A percentile compares a stretch with the other conserved stretches of the same genome.
These are phyloP conservation scores for Xestia rhomboidea DNA, from an alignment of 2,888 invertebrate genomes.

Conservation along the genomic window DNA sequence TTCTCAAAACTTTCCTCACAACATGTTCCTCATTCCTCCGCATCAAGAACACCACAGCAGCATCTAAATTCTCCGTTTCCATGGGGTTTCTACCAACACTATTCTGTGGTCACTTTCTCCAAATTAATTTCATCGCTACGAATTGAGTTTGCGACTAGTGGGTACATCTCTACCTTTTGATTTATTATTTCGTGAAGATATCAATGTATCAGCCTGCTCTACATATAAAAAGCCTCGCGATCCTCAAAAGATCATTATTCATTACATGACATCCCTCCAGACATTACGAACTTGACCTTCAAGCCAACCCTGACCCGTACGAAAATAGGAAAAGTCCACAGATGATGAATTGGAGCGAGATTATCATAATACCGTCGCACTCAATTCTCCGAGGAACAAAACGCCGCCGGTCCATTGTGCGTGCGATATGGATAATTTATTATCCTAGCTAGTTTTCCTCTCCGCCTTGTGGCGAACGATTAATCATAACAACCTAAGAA, in stretches of 20 bases:
- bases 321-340: constrained; percentile 61
- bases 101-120: not conserved
- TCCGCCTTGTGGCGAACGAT: constrained; percentile 57
- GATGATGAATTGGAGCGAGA: constrained; percentile 72
- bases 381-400: constrained; percentile 70
- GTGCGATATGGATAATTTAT: constrained; percentile 69
- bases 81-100: not conserved
- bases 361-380: constrained; percentile 67
- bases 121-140: not conserved
- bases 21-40: not conserved
- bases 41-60: not conserved
- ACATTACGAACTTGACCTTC: constrained; percentile 59
- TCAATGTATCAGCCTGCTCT: constrained; percentile 7
- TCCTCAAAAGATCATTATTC: constrained; percentile 42
- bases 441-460: constrained; percentile 57
- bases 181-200: not conserved
- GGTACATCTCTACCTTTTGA: not conserved
- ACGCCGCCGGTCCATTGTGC: constrained; percentile 67
- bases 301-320: constrained; percentile 42
- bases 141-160: not conserved
- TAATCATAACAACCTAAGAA: constrained; percentile 69
- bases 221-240: constrained; percentile 29
- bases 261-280: constrained; percentile 31
- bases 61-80: not conserved
- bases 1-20: not conserved